Evolutionary conservation across 2,113 vertebrate genomes (phyloP), one percentile per base, ranked within the genome.

Genomic region (Acanthochromis polyacanthus): DNA sequence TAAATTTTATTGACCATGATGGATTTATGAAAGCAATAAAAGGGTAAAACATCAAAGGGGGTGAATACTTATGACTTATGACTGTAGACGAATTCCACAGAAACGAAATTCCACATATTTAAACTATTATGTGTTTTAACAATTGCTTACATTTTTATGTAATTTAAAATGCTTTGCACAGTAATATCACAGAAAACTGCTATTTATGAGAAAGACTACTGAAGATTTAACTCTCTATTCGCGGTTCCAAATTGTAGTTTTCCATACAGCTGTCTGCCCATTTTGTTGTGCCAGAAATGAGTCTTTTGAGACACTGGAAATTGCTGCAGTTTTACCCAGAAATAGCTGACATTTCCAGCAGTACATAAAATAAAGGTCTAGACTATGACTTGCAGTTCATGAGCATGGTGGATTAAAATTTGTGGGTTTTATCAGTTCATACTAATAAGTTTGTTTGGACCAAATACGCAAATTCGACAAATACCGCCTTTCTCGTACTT

Each of bases 271-370:
- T 64, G 4, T 66, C 15, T 43, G 8, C 40, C 15, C 40, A 50
- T 77, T 62, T 32, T n/a, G 61, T 28, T 58, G 38, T 57, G 62
- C 12, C 28, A 43, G 12, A 62, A 25, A 57, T 62, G 23, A 66
- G n/a, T 58, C 22, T 46, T 43, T 12, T 53, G 15, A 53, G 43
- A 56, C 20, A n/a, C 22, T 0, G n/a, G 72, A 22, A 59, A 79
- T 38, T 22, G 28, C 10, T 80, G 48, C 40, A 32, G 15, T 56
- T 8, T 0, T 23, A 38, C 32, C 25, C 56, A 52, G 28, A 43
- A 58, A 36, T 23, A 28, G 40, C 4, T 59, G 40, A 55, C 69
- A 59, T 67, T 63, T 71, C 10, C 25, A 57, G 52, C 20, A 56
- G 19, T 30, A 65, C 7, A 20, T 64, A 12, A 66, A 52, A 28